These are phyloP conservation scores for Cololabis saira DNA, from an alignment of 2,113 vertebrate species.

Conservation along the genomic window DNA sequence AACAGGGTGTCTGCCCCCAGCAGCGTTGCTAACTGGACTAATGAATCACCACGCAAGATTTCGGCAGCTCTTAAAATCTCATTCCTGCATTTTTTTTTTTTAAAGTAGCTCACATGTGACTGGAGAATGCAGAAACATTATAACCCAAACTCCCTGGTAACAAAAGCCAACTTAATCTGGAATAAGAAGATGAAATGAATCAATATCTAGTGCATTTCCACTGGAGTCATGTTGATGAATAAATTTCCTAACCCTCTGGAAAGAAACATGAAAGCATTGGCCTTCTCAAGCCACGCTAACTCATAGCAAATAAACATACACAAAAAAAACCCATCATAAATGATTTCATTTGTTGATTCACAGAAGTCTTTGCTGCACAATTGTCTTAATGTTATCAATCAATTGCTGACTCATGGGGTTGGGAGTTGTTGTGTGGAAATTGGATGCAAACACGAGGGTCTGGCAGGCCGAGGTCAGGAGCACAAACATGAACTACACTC, in stretches of 20 bases:
- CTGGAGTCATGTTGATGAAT: constrained; percentile 11
- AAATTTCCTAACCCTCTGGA: background rate
- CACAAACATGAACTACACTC: constrained; percentile 46
- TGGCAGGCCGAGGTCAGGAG: constrained; percentile 41
- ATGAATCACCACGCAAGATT: constrained; percentile 42
- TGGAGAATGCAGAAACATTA: background rate
- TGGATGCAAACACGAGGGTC: constrained; percentile 13
- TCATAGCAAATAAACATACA: constrained; percentile 17
- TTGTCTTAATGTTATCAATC: constrained; percentile 29
- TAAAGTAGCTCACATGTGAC: background rate
- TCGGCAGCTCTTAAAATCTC: constrained; percentile 32
- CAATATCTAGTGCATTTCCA: too few species aligned
- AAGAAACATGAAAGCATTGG: background rate
- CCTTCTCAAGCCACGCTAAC: background rate
- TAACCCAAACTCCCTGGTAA: background rate
- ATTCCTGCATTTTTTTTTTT: constrained; percentile 16
- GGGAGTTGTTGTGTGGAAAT: constrained; percentile 3
- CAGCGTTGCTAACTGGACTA: constrained; percentile 40
- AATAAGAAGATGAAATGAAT: too few species aligned
- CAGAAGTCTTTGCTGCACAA: background rate
- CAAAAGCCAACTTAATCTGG: background rate
- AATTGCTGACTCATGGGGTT: constrained; percentile 39
- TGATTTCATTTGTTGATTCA: background rate
- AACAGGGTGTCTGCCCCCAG: constrained; percentile 34
- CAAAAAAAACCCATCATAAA: background rate